These are phyloP conservation scores for Drosophila bocki DNA, from an alignment of 1,140 invertebrate species.

Conservation along the genomic window DNA sequence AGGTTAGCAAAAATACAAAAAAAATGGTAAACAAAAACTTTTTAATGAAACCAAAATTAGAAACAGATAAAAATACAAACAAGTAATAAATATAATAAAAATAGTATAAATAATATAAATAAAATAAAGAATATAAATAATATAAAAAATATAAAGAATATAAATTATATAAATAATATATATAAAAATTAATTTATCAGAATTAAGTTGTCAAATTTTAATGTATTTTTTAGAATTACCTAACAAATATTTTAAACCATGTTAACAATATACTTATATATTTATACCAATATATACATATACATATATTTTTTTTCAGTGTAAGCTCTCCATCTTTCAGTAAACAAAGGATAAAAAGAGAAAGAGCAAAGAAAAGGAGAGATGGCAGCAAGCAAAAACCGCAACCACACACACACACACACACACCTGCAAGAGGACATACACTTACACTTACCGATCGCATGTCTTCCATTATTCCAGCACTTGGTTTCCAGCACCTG, in stretches of 20 bases:
- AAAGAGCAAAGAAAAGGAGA: neutral
- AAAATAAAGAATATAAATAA: no score
- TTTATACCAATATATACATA: no score
- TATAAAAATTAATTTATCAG: neutral
- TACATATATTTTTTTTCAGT: neutral
- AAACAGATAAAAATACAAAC: neutral
- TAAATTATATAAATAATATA: neutral
- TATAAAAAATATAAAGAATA: no score
- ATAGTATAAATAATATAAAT: neutral
- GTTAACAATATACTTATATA: neutral
- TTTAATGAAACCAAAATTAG: neutral
- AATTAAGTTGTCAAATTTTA: neutral
- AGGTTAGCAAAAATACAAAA: neutral
- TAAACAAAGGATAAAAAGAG: neutral
- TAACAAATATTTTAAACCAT: neutral
- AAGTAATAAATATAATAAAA: no score
- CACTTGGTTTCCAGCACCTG: constrained; percentile 22
- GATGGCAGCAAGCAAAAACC: constrained; percentile 1
- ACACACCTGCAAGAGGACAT: neutral
- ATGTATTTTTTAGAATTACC: neutral
- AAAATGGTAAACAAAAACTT: neutral
- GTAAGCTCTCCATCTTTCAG: neutral
- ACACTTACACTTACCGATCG: constrained; percentile 9
- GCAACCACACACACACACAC: neutral
- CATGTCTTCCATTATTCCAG: constrained; percentile 20